Evolutionary conservation across 2,797 vertebrate species (phyloP), one percentile per base, ranked within the genome.

Genomic region (Delichon dasypus): DNA sequence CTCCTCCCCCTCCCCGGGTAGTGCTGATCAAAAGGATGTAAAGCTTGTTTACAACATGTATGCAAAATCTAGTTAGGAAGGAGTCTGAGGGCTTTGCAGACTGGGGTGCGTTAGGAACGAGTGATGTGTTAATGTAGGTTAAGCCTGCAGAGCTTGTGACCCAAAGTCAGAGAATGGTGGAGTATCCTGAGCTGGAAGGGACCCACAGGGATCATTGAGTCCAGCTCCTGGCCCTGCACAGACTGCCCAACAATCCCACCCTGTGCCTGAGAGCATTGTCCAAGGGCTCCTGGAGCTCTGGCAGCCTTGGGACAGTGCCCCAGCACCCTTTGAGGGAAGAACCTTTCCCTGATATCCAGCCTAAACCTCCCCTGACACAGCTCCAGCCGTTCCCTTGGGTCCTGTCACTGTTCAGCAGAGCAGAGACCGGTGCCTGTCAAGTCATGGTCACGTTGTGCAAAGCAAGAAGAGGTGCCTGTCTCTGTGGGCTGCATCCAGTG

Each of bases 11-110:
- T 94, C 94, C 92, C 72, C 9, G 62, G 74, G 84, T 87, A 85
- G 85, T 40, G 90, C 72, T 74, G 83, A 89, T 92, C 94, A 95
- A 68, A 91, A 92, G 93, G 81, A 87, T 92, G 88, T 87, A 80
- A 85, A 83, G 84, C 94, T 95, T 95, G 95, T 95, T 94, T 92
- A 95, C 94, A 79, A 85, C 81, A 67, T 64, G 92, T 55, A 79
- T 92, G 96, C 93, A 94, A 87, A 95, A 82, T 71, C 42, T 27
- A 51, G 68, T 47, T 61, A 90, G 84, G 93, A 34, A 83, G 74
- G 15, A 68, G 32, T 50, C 22, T 8, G 38, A 83, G 66, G 65
- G 81, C 73, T 92, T 38, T 73, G 54, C 54, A 8, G 89, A 3
- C 14, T 1, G 0, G 68, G 71, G 22, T n/a, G 79, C 34, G 0